Base-by-base conservation (phyloP, 2,113 vertebrate genomes). In the Callionymus lyra region DNA sequence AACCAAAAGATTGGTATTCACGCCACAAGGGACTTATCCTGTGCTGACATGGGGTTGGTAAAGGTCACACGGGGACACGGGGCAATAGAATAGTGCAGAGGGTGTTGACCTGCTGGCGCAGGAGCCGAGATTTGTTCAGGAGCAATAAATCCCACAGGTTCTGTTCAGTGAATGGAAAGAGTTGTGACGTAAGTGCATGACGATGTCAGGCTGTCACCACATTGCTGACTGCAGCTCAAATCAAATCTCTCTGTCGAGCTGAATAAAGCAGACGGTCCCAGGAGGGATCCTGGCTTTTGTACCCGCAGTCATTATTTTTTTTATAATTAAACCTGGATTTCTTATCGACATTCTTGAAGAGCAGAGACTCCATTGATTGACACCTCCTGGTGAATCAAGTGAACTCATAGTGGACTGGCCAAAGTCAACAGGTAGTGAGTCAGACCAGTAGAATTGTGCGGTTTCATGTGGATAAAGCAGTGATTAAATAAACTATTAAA, bases 401-500 rank as follows among this genome's bases (percentile, higher is more conserved):
- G n/a, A n/a, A n/a, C n/a, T n/a, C n/a, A n/a, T n/a, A 27, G 21
- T 27, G 21, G 21, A 27, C 21, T 8, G 8, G 21, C 21, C 21
- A 27, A 27, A 27, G 21, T 27, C 21, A 8, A 27, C 21, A 27
- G 21, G 65, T 67, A 72, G 61, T 53, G 55, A 56, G 64, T 56
- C 44, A 54, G 67, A 72, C 76, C 59, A 67, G 69, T 77, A 79
- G 74, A 80, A 75, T 74, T 65, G n/a, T n/a, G n/a, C n/a, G n/a
- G n/a, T 65, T 81, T 8, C 21, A 27, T 27, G 21, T 4, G 8
- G 21, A 27, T 27, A n/a, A n/a, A n/a, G n/a, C n/a, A n/a, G n/a
- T n/a, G n/a, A n/a, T n/a, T n/a, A n/a, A n/a, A n/a, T n/a, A n/a
- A n/a, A n/a, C n/a, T n/a, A n/a, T n/a, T n/a, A n/a, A n/a, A n/a